Evolutionary conservation across 2,113 vertebrate species (phyloP), one percentile per base, ranked within the genome.

Genomic region (Oncorhynchus clarkii): DNA sequence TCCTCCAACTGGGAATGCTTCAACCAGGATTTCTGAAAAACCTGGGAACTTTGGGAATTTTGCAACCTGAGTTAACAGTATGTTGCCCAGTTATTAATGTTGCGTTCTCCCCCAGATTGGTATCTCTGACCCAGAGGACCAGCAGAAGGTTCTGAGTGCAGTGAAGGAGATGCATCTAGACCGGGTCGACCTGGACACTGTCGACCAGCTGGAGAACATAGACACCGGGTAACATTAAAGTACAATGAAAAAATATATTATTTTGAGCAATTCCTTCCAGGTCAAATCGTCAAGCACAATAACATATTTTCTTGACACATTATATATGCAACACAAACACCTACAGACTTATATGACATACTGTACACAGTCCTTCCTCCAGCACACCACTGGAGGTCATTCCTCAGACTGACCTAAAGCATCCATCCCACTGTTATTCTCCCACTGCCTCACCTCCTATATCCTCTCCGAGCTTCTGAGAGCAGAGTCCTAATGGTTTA

Each of bases 131-230:
- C 87, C 86, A 54, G 87, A 20, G 84, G 96, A 97, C 81, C 96
- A 95, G 60, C 87, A 93, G 84, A 97, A 95, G 92, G 82, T 97
- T 77, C 67, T 96, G 74, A 86, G 69, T 66, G 94, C 95, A 80
- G 31, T 94, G 87, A 92, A 92, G 0, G 91, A 96, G 84, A 89
- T 99, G 34, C 91, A 93, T 14, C 81, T 94, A 75, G 93, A 96
- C 89, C 91, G 90, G 76, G 85, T 93, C 81, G 94, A 95, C 85
- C 81, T 95, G 73, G 92, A 87, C 74, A 92, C 92, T 0, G 59
- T 97, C 71, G 73, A 85, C 65, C 86, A 90, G 81, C 82, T 96
- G 51, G 71, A 86, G 76, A 92, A 89, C n/a, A 65, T 93, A 70
- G 94, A 96, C 85, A 88, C 83, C 72, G 95, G 96, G 96, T 96